Base-by-base conservation (phyloP, 2,113 vertebrate species). In the Festucalex cinctus region DNA sequence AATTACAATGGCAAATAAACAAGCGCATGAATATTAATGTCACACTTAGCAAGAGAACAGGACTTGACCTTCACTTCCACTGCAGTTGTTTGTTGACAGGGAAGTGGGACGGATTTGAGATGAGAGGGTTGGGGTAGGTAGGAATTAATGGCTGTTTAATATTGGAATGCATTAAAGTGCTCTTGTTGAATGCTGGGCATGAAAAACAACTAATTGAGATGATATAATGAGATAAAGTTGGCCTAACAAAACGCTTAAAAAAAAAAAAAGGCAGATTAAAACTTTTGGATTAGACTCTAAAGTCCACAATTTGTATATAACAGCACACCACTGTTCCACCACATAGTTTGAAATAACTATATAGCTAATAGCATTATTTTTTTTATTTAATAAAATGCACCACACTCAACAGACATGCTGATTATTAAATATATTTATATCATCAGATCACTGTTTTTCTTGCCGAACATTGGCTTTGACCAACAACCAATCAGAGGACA, bases 11-110 rank as follows among this genome's bases (percentile, higher is more conserved):
- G 63, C 67, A 79, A 65, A 74, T 79, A 86, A 84, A 86, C 76
- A 79, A 74, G 67, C 65, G 69, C 83, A 74, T 83, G 80, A 86
- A 90, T 85, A 87, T 84, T 87, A 88, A 90, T 80, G 73, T 71
- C 32, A 26, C 66, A 71, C 73, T 85, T 85, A 83, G 79, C 85
- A 83, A 80, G 74, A 79, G 62, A 73, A 74, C 26, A 36, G 71
- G 71, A 85, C 88, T 88, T 89, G 85, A 90, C 89, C 88, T 90
- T 89, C 86, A 89, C 75, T 74, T 79, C 74, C 76, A 81, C 76
- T 79, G 84, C 73, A 81, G 77, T 78, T 86, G 81, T 88, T 87
- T 86, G 81, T 81, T 86, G 82, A 84, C 75, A 75, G 53, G 36
- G 82, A 85, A 84, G 74, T 80, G 79, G 83, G 75, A 86, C 68